Conservation (phyloP, 2,113 vertebrate species). For the Pangasianodon gigas region DNA sequence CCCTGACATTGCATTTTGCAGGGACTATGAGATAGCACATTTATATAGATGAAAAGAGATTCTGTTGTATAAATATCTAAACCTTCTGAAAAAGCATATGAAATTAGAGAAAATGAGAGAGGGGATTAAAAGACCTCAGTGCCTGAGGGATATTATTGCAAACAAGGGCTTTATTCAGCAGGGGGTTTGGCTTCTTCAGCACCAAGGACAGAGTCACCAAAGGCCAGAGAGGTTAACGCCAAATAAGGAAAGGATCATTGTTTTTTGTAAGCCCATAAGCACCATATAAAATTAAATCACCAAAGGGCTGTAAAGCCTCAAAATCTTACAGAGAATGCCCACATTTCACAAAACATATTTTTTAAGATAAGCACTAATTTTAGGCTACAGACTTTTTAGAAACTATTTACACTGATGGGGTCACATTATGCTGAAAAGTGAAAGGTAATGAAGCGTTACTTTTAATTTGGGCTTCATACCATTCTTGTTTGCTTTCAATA, state of each 20-base stretch:
- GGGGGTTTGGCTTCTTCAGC: conserved; percentile 41
- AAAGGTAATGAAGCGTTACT: neutral
- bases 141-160: conserved; percentile 36
- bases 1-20: conserved; percentile 15
- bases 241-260: conserved; percentile 51
- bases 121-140: conserved; percentile 16
- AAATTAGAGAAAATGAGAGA: neutral
- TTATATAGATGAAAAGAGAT: conserved; percentile 17
- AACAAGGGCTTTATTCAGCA: conserved; percentile 31
- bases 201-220: conserved; percentile 55
- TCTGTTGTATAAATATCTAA: neutral
- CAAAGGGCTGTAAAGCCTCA: conserved; percentile 57
- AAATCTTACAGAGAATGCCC: neutral
- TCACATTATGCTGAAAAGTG: neutral
- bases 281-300: conserved; percentile 56
- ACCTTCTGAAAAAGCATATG: conserved; percentile 13
- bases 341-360: neutral
- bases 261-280: conserved; percentile 60
- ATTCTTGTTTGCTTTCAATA: neutral
- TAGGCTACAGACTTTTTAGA: neutral
- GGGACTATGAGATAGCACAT: conserved; percentile 1
- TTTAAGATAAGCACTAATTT: neutral
- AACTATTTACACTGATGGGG: neutral
- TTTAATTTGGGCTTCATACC: neutral
- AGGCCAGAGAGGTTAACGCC: conserved; percentile 51